Evolutionary conservation across 2,113 vertebrate species (phyloP).

Genomic region (Lethenteron reissneri): DNA sequence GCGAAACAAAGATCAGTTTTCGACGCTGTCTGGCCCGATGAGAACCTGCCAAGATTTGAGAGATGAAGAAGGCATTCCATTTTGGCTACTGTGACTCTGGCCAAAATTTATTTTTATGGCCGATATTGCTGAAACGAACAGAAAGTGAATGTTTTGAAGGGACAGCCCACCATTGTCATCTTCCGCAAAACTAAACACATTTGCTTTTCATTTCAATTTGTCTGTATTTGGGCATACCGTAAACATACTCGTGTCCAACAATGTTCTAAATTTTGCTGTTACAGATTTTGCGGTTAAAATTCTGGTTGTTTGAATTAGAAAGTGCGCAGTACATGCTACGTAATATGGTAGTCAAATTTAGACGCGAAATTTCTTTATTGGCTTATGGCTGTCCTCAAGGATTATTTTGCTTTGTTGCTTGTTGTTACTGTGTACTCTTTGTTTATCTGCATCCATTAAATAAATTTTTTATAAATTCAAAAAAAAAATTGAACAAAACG

Average conservation of each 20-base stretch:
- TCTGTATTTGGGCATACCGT: too few species aligned
- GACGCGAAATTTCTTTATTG: not conserved
- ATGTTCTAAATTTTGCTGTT: not conserved
- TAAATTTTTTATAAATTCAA: conserved; percentile 6
- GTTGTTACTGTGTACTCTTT: conserved; percentile 4
- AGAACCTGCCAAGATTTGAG: not conserved
- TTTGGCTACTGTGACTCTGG: too few species aligned
- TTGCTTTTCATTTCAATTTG: too few species aligned
- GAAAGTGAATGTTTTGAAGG: too few species aligned
- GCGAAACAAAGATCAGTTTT: not conserved
- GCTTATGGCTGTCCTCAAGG: conserved; percentile 3
- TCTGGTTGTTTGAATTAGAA: not conserved
- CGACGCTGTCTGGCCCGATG: conserved; percentile 4
- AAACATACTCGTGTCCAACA: not conserved
- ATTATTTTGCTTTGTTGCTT: conserved; percentile 1
- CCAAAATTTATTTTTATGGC: too few species aligned
- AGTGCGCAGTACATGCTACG: not conserved
- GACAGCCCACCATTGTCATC: too few species aligned
- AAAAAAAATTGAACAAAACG: not conserved
- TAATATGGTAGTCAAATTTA: not conserved
- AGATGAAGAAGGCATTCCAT: too few species aligned
- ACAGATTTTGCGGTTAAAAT: not conserved
- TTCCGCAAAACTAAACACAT: too few species aligned
- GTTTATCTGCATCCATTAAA: conserved; percentile 3
- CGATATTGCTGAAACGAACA: too few species aligned